Conservation (phyloP, 2,113 vertebrate species). For the Gobius niger region DNA sequence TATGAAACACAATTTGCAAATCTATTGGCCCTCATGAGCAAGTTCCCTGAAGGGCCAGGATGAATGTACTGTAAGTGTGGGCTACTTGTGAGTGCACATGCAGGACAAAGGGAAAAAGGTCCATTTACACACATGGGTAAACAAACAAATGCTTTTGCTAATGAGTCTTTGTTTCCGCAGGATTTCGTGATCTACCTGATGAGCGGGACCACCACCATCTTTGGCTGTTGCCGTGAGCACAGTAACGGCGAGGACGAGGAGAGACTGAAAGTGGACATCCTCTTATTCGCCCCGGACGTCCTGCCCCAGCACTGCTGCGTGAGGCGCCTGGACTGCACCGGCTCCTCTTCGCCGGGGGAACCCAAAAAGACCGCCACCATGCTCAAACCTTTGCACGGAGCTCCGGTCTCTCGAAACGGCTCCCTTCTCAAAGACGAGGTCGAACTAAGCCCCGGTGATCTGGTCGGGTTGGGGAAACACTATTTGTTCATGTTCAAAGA, state of each 20-base stretch:
- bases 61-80: too few relatives aligned
- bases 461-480: slow-evolving; percentile 78
- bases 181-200: slow-evolving; percentile 81
- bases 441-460: slow-evolving; percentile 72
- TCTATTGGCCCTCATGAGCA: too few relatives aligned
- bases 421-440: slow-evolving; percentile 65
- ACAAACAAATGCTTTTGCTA: neutral
- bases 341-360: slow-evolving; percentile 28
- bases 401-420: slow-evolving; percentile 75
- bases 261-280: slow-evolving; percentile 73
- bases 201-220: slow-evolving; percentile 71
- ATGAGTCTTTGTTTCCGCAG: slow-evolving; percentile 38
- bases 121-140: too few relatives aligned
- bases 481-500: slow-evolving; percentile 83
- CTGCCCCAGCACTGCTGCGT: slow-evolving; percentile 77
- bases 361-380: slow-evolving; percentile 59
- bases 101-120: too few relatives aligned
- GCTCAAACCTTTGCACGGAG: slow-evolving; percentile 72
- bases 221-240: slow-evolving; percentile 73
- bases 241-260: slow-evolving; percentile 67
- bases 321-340: slow-evolving; percentile 57
- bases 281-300: slow-evolving; percentile 78
- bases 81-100: too few relatives aligned
- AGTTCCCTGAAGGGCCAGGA: too few relatives aligned
- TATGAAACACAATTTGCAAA: too few relatives aligned